These are phyloP conservation scores for Lottia gigantea DNA, from an alignment of 2,888 invertebrate species.

Conservation along the genomic window DNA sequence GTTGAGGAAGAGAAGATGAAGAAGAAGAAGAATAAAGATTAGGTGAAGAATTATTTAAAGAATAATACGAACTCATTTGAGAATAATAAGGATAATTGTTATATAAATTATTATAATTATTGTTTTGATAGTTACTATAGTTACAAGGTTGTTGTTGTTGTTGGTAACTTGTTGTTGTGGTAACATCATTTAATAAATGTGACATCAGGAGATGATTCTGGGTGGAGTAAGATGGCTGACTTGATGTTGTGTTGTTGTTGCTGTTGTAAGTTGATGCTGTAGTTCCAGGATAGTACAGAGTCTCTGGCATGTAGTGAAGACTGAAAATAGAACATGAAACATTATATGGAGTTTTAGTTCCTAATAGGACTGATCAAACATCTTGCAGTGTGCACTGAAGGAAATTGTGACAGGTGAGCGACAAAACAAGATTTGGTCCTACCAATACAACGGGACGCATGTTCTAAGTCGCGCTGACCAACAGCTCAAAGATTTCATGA, in stretches of 20 bases:
- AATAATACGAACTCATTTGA: neutral
- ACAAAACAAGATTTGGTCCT: no score
- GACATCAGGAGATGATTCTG: neutral
- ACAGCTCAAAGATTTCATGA: no score
- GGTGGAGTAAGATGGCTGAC: neutral
- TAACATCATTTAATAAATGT: neutral
- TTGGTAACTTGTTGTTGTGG: neutral
- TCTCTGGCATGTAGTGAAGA: neutral
- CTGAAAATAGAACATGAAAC: neutral
- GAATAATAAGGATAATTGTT: neutral
- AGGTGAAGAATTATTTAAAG: neutral
- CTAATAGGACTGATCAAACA: no score
- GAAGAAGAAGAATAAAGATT: no score
- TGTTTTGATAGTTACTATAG: neutral
- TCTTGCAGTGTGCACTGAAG: no score
- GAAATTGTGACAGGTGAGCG: no score
- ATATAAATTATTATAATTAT: neutral
- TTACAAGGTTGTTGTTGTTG: neutral
- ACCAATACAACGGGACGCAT: no score
- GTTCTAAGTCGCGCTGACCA: no score
- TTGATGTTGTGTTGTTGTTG: neutral
- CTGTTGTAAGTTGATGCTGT: neutral
- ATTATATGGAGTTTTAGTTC: no score
- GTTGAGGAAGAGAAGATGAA: no score
- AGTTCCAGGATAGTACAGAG: neutral